Evolutionary conservation across 1,140 invertebrate genomes (phyloP), one percentile per base, ranked within the genome.

Genomic region (Schmidtea mediterranea): DNA sequence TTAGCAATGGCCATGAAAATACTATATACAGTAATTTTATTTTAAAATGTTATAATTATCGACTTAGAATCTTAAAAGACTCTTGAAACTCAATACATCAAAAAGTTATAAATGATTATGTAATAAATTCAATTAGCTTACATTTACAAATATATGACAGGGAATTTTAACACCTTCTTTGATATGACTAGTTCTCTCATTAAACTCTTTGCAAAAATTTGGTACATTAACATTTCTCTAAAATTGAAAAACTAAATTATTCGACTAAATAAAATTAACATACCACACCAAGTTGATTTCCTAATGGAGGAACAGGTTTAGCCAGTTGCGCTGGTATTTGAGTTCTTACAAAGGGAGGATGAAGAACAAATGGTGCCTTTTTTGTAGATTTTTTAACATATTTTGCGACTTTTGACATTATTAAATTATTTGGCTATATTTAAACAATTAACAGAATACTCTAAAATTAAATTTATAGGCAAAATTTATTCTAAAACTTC

Each of bases 181-280:
- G 5, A 45, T 19, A 21, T 45, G 19, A 19, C 21, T 16, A 8
- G 43, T 45, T 45, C 21, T 45, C 22, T 45, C 43, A 45, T 45
- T 45, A 45, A 45, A 45, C 9, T 45, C 43, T 21, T 45, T 45
- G n/a, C 43, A 45, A 45, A 45, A 45, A 24, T 15, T 21, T 8
- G 43, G 18, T 22, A 45, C 22, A 21, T 45, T 45, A 22, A 45
- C 21, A 45, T 45, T 45, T 24, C 22, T 45, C 15, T 45, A 10
- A 32, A 32, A 32, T n/a, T n/a, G n/a, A n/a, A n/a, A n/a, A n/a
- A n/a, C n/a, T n/a, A n/a, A n/a, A n/a, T n/a, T n/a, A n/a, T n/a
- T n/a, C n/a, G n/a, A n/a, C n/a, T n/a, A n/a, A n/a, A n/a, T n/a
- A n/a, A n/a, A n/a, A 32, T 10, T 6, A 6, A 32, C 10, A 32